Evolutionary conservation across 2,888 invertebrate genomes (phyloP).

Genomic region (Cybosia mesomella): DNA sequence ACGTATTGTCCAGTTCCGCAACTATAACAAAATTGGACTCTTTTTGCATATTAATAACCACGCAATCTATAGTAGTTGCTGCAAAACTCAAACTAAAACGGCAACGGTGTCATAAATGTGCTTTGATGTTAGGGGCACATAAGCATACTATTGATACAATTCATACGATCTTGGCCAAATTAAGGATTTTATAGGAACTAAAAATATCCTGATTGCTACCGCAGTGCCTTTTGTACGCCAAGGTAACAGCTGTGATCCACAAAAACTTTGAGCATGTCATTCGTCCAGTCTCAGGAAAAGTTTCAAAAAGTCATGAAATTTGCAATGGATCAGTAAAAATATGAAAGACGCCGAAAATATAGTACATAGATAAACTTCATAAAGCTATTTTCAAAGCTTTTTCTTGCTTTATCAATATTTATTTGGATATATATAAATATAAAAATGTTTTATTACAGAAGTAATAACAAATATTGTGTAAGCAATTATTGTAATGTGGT

Average conservation of each 20-base stretch:
- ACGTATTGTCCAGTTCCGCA: slow-evolving; percentile 54
- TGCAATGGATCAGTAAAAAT: neutral
- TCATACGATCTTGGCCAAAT: neutral
- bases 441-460: slow-evolving; percentile 4
- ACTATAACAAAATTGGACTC: slow-evolving; percentile 42
- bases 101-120: neutral
- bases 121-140: neutral
- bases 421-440: neutral
- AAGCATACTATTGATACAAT: neutral
- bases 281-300: neutral
- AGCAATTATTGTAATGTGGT: slow-evolving; percentile 48
- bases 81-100: slow-evolving; percentile 11
- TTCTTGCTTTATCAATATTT: neutral
- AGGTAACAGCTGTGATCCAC: no score
- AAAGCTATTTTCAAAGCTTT: neutral
- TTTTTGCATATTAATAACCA: slow-evolving; percentile 44
- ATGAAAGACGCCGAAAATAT: neutral
- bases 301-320: neutral
- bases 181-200: neutral
- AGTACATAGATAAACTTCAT: neutral
- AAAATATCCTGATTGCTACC: neutral
- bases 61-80: slow-evolving; percentile 33
- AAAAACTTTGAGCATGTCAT: neutral
- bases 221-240: no score
- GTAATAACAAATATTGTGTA: slow-evolving; percentile 44